Evolutionary conservation across 2,888 invertebrate species (phyloP), one percentile per base, ranked within the genome.

Genomic region (Aporophyla nigra): DNA sequence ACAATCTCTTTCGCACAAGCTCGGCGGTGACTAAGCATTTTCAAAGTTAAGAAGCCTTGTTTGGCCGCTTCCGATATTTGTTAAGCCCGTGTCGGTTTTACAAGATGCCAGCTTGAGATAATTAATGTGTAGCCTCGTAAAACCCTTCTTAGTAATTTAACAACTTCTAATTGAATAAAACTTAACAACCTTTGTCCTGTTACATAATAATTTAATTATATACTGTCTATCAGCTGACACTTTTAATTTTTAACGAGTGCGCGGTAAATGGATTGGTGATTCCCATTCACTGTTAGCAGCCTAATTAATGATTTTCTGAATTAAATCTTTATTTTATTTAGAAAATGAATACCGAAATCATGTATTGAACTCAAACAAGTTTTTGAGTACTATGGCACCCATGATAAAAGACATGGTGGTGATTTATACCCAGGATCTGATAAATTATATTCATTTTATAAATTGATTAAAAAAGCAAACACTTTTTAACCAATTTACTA

Each of bases 41-140:
- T 86, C 90, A 84, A 94, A 94, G 93, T 94, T 93, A 92, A 92
- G 93, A 92, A 93, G 93, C 90, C 93, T 93, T 93, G 94, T 95
- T 95, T 92, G 93, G 92, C 90, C 91, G 92, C 91, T 91, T 92
- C 92, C 93, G 93, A 94, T 95, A 95, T 95, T 95, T 95, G 95
- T 93, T 93, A 93, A 95, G 94, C 92, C 93, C 91, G 93, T 93
- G 94, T 94, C 93, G 93, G 94, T 94, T 93, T 92, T 91, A 92
- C 92, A 92, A 94, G 93, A 93, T 93, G 93, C 92, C 93, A 91
- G 92, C 91, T 89, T 87, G 88, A 94, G 94, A 95, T 95, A 95
- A 95, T 95, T 94, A 95, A 95, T 95, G 94, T 94, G 93, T 93
- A 92, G 90, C 91, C 89, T 91, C 91, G 90, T 84, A 77, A 83